Evolutionary conservation across 37 sponge, comb jelly and placozoan genomes (phyloP).

Genomic region (Halisarca cf. caerulea): DNA sequence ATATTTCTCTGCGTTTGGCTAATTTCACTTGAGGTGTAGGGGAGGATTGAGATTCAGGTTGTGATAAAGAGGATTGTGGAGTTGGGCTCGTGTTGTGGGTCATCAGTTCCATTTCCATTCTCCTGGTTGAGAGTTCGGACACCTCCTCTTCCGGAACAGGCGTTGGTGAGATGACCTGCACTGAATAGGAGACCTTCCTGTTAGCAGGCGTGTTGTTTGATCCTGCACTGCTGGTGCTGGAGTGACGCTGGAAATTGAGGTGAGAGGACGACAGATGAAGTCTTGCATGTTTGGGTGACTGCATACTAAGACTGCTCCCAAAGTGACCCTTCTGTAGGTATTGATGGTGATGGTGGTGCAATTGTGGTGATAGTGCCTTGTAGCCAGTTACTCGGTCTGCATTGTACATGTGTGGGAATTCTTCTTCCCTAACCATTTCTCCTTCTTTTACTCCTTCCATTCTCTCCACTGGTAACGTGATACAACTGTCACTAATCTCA

Average conservation of each 20-base stretch:
- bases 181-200: neutral
- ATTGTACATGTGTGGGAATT: neutral
- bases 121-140: neutral
- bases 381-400: neutral
- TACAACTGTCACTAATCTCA: constrained; percentile 25
- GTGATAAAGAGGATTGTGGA: neutral
- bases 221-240: neutral
- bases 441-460: constrained; percentile 13
- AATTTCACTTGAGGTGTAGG: neutral
- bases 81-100: neutral
- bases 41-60: neutral
- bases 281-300: neutral
- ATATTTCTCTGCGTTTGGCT: too few relatives aligned
- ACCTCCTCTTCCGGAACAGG: constrained; percentile 18
- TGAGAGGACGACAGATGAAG: neutral
- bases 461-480: constrained; percentile 13
- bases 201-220: neutral
- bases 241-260: neutral
- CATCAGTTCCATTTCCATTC: constrained; percentile 23
- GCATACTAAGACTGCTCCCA: neutral
- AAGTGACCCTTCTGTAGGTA: too few relatives aligned
- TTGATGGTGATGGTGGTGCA: neutral
- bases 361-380: neutral
- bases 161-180: neutral
- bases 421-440: neutral